Evolutionary conservation across 1,140 invertebrate genomes (phyloP), one percentile per base, ranked within the genome.

Genomic region (Tenebrio molitor): DNA sequence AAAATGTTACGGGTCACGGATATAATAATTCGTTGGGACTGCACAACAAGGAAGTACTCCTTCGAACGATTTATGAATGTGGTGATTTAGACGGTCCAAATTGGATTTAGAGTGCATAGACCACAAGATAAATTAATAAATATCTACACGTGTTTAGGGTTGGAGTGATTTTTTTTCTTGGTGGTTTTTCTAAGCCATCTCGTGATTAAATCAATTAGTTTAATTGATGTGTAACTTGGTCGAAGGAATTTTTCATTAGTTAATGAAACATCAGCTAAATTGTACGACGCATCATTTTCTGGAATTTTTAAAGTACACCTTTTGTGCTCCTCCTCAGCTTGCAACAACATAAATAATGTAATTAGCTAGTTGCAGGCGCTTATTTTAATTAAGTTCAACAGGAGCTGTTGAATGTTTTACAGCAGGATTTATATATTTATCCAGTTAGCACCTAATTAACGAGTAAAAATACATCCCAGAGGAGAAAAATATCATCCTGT

Each of bases 1-100:
- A 29, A 29, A 58, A 50, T 50, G 44, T 21, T 50, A 21, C 44
- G 23, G 10, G 21, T 58, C n/a, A 15, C 50, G 29, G 50, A 2
- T 58, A 14, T 29, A 58, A 33, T 58, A 58, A 58, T 58, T 58
- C 29, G 50, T 58, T 29, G 21, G 46, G 46, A 25, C 3, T 46
- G 17, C 16, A 46, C 17, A 2, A 46, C 42, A 15, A 4, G 42
- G 12, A 53, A 53, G 46, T 53, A 21, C 21, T 53, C 19, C 6
- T 53, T 21, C 21, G 10, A 19, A 50, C 16, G 16, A 50, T 50
- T 50, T 50, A 39, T 39, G 4, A n/a, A 5, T 39, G n/a, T 12
- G 12, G 12, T 5, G 36, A 39, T 39, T 12, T 12, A 39, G 36
- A n/a, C 12, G 12, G 4, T 39, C 12, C 2, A 8, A 39, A 39